These are phyloP conservation scores for Cenopis cana DNA, from an alignment of 2,888 invertebrate species.

Conservation along the genomic window DNA sequence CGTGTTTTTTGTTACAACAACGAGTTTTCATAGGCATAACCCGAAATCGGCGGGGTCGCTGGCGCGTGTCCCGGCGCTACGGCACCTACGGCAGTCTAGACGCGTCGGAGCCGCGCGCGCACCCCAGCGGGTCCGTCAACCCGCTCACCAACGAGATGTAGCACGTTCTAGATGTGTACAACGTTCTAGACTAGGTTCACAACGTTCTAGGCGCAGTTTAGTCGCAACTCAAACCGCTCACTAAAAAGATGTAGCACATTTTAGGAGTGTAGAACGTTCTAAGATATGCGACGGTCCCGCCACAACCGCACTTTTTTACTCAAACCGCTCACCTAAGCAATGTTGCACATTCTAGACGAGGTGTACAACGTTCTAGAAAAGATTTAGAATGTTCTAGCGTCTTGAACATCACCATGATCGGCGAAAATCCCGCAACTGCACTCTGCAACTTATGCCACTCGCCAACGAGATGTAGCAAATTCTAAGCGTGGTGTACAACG, in stretches of 20 bases:
- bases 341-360: not conserved
- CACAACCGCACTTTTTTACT: not conserved
- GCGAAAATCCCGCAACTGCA: not conserved
- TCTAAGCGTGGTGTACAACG: not conserved
- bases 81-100: constrained; percentile 88
- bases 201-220: not conserved
- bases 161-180: not conserved
- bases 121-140: constrained; percentile 70
- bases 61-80: constrained; percentile 72
- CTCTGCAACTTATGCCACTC: not conserved
- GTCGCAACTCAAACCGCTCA: no score
- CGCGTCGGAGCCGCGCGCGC: constrained; percentile 65
- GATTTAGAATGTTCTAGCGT: not conserved
- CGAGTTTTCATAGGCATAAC: constrained; percentile 74
- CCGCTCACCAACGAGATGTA: constrained; percentile 77
- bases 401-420: no score
- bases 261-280: not conserved
- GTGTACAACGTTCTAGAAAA: not conserved
- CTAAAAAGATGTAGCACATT: not conserved
- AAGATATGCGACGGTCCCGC: not conserved
- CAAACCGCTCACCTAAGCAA: not conserved
- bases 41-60: constrained; percentile 77
- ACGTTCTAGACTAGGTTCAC: not conserved
- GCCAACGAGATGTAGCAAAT: not conserved
- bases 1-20: not conserved